Conservation (phyloP, 2,888 invertebrate species). For the Dysmachus trigonus region DNA sequence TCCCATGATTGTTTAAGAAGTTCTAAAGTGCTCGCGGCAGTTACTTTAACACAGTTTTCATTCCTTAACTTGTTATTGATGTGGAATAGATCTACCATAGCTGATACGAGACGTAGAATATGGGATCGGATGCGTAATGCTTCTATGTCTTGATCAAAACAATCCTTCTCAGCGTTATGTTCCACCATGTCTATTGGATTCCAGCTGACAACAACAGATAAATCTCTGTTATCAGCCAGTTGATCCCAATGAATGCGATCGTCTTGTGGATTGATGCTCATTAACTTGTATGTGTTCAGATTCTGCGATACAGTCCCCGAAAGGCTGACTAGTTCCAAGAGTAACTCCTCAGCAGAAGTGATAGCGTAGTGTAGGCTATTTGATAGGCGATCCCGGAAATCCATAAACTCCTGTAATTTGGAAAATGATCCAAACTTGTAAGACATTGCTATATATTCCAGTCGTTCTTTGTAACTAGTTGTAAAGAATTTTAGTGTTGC, state of each 20-base stretch:
- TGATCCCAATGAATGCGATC: conserved; percentile 70
- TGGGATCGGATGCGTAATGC: conserved; percentile 60
- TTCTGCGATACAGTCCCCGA: conserved; percentile 62
- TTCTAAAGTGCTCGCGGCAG: conserved; percentile 54
- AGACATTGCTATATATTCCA: conserved; percentile 89
- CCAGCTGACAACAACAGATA: conserved; percentile 76
- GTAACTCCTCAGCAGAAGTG: conserved; percentile 73
- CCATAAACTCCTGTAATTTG: conserved; percentile 89
- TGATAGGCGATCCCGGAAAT: conserved; percentile 81
- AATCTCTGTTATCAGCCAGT: conserved; percentile 79
- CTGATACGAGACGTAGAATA: conserved; percentile 59
- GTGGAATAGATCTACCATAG: conserved; percentile 61
- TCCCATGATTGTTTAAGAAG: conserved; percentile 59
- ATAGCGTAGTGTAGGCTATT: conserved; percentile 82
- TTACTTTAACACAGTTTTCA: conserved; percentile 37
- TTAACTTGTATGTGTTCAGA: conserved; percentile 67
- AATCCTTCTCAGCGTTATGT: conserved; percentile 55
- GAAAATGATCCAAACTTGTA: conserved; percentile 95
- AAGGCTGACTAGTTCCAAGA: conserved; percentile 72
- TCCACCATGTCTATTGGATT: conserved; percentile 68
- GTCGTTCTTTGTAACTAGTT: conserved; percentile 88
- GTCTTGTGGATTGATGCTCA: conserved; percentile 70
- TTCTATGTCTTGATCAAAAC: conserved; percentile 62
- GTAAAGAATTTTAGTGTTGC: conserved; percentile 86
- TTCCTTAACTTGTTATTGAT: conserved; percentile 45